phyloP scores from a whole-genome alignment of 2,797 vertebrate species.

The Labroides dimidiatus region DNA sequence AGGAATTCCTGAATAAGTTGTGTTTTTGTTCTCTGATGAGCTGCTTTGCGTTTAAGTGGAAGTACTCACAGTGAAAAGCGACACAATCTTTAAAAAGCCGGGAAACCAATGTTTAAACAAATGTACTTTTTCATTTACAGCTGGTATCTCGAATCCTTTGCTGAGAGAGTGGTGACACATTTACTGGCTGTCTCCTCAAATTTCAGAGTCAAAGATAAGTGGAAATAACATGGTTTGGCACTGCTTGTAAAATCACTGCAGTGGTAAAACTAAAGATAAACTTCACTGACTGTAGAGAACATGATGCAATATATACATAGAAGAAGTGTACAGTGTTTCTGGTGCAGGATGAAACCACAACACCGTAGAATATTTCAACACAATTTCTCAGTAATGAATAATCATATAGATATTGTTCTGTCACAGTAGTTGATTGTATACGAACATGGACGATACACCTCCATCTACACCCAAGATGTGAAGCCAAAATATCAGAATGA shows the following conservation, averaged over 20 bases:
- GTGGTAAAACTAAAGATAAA: not conserved
- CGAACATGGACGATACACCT: too few species aligned
- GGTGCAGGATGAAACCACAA: too few species aligned
- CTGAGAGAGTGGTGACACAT: not conserved
- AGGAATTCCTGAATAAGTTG: slow-evolving; percentile 9
- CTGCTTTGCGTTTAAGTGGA: not conserved
- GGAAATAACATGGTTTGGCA: not conserved
- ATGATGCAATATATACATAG: too few species aligned
- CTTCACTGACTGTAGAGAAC: not conserved
- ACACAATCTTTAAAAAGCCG: not conserved
- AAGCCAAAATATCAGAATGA: too few species aligned
- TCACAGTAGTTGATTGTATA: too few species aligned
- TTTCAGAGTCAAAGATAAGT: not conserved
- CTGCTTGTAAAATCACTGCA: not conserved
- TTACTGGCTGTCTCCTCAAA: not conserved
- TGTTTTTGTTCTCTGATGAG: slow-evolving; percentile 2
- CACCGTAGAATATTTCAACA: too few species aligned
- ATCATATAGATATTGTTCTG: too few species aligned
- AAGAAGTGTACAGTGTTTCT: too few species aligned
- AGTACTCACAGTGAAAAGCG: not conserved
- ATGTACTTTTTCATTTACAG: not conserved
- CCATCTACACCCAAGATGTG: too few species aligned
- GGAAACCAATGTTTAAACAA: not conserved
- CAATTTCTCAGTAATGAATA: too few species aligned
- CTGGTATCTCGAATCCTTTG: not conserved